Conservation (phyloP, 2,888 invertebrate genomes). For the Hirtodrosophila trivittata region DNA sequence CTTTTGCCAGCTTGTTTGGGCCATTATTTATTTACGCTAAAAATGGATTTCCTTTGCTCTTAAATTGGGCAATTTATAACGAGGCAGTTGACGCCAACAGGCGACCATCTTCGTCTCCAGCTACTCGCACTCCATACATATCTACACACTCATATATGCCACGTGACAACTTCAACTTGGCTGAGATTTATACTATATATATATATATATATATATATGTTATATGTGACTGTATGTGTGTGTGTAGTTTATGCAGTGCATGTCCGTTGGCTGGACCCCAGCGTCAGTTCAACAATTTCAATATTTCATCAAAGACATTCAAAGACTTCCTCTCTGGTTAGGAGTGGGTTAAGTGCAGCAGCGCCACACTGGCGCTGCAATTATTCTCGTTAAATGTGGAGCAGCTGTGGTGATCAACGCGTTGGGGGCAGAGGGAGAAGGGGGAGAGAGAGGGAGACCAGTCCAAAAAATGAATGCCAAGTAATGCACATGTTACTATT, state of each 20-base stretch:
- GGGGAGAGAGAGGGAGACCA: constrained; percentile 4
- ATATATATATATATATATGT: constrained; percentile 5
- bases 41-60: constrained; percentile 76
- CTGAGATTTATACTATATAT: constrained; percentile 50
- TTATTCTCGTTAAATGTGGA: constrained; percentile 78
- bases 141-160: constrained; percentile 26
- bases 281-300: constrained; percentile 73
- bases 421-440: background rate
- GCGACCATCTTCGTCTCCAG: constrained; percentile 30
- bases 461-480: constrained; percentile 70
- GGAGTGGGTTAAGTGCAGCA: constrained; percentile 72
- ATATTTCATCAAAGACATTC: constrained; percentile 78
- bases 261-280: constrained; percentile 74
- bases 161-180: constrained; percentile 62
- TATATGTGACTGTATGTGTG: constrained; percentile 9
- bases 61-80: constrained; percentile 79
- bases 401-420: constrained; percentile 35
- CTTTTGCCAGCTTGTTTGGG: constrained; percentile 53
- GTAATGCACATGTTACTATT: constrained; percentile 79
- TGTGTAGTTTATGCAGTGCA: constrained; percentile 40
- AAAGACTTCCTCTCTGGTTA: constrained; percentile 46
- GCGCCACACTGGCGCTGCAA: constrained; percentile 78
- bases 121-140: background rate
- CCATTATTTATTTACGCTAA: constrained; percentile 78
- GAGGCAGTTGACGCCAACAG: constrained; percentile 72